A percentile compares a stretch with the other conserved stretches of the same genome.
Evolutionary conservation across 2,113 vertebrate genomes (phyloP).

Genomic region (Oreochromis aureus): DNA sequence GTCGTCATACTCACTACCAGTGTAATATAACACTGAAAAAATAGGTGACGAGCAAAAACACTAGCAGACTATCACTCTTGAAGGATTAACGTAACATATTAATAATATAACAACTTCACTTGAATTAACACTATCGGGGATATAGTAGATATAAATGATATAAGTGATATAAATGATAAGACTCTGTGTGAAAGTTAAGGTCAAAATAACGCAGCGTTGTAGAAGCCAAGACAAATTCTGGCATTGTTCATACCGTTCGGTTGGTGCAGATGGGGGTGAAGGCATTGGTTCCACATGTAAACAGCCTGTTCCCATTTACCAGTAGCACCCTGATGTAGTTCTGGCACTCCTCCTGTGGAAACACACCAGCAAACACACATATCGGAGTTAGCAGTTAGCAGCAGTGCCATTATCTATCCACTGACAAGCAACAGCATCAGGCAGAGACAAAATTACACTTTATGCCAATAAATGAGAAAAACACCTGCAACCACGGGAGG

Average conservation of each 20-base stretch:
- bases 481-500: conserved; percentile 29
- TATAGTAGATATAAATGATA: neutral
- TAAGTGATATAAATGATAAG: neutral
- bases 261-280: conserved; percentile 97
- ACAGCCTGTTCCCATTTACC: conserved; percentile 87
- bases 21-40: neutral
- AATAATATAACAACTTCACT: neutral
- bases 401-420: conserved; percentile 5
- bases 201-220: neutral
- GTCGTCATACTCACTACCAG: neutral
- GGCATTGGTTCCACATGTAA: conserved; percentile 93
- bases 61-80: neutral
- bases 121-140: neutral
- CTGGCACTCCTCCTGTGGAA: conserved; percentile 91
- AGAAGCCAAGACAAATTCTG: neutral
- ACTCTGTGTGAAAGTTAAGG: neutral
- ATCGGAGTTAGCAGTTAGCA: conserved; percentile 20
- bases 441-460: conserved; percentile 33
- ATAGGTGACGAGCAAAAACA: neutral
- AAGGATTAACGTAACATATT: neutral
- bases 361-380: conserved; percentile 32
- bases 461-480: conserved; percentile 43
- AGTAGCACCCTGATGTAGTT: conserved; percentile 96
- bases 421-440: conserved; percentile 28
- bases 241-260: conserved; percentile 79